Evolutionary conservation across 2,113 vertebrate species (phyloP), one percentile per base, ranked within the genome.

Genomic region (Struthidea cinerea): DNA sequence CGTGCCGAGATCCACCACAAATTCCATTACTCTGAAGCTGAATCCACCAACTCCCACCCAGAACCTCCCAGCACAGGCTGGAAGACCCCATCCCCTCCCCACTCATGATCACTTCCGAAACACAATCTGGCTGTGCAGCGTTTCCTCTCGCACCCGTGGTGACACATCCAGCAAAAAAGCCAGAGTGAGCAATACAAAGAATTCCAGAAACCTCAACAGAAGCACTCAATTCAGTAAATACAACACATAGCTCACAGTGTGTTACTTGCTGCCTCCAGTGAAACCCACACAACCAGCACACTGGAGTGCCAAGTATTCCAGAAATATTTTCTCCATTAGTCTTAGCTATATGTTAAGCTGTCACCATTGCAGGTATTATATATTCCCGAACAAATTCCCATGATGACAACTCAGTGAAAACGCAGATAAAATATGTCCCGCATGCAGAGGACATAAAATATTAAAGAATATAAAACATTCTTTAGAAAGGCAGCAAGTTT

Each of bases 281-380:
- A 83, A 94, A 55, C 94, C 93, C 93, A 95, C 85, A 8, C 92
- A 88, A 27, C 56, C 79, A 71, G 79, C 80, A 64, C 0, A 0
- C 87, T 16, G 4, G 74, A 89, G 52, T 60, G 90, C 92, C 93
- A 90, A 90, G 71, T 64, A 68, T 55, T 92, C 85, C 90, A 96
- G 80, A 94, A 95, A 90, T 74, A 93, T 87, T 93, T 95, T 71
- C 93, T 89, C 85, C 83, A n/a, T 90, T 81, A 88, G 79, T 32
- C 52, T 86, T 17, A 84, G 92, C 82, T 86, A 37, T 60, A 81
- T 1, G 7, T 81, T 86, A 93, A 88, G 69, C 85, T 90, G 92
- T 88, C 92, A 86, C 32, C 47, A 56, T 12, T 92, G 93, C 85
- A 92, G 90, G 69, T 86, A 88, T n/a, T 42, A 41, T 88, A 11